A percentile compares a stretch with the other conserved stretches of the same genome.
Evolutionary conservation across 2,888 invertebrate genomes (phyloP).

Genomic region (Mimas tiliae): DNA sequence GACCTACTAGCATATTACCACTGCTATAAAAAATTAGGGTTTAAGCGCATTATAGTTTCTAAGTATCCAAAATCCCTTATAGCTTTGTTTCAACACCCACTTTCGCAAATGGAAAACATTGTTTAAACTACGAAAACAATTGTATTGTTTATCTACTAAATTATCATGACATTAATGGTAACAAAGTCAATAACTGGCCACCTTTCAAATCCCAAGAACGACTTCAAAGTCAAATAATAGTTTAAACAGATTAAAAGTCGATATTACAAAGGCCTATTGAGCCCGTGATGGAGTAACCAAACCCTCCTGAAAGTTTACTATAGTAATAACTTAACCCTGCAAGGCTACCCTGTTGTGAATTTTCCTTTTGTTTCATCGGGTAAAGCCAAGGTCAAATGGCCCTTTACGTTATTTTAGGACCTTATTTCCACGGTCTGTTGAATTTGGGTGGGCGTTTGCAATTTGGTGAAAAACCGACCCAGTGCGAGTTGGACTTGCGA

Average conservation of each 20-base stretch:
- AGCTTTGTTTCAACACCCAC: no score
- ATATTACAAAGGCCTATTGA: background rate
- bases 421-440: conserved; percentile 5
- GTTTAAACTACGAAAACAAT: no score
- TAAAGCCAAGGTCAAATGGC: conserved; percentile 7
- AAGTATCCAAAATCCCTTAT: no score
- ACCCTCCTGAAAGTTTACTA: background rate
- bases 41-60: no score
- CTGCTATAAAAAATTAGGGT: no score
- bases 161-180: background rate
- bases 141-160: background rate
- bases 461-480: background rate
- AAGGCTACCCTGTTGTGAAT: background rate
- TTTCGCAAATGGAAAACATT: no score
- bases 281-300: background rate
- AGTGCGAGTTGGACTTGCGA: no score
- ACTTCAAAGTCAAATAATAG: background rate
- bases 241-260: background rate
- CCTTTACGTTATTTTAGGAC: conserved; percentile 20
- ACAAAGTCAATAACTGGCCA: background rate
- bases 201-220: background rate
- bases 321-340: conserved; percentile 16
- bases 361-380: conserved; percentile 12
- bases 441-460: conserved; percentile 2
- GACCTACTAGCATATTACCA: no score